Base-by-base conservation (phyloP, 2,888 invertebrate genomes). In the Temnothorax rugatulus region DNA sequence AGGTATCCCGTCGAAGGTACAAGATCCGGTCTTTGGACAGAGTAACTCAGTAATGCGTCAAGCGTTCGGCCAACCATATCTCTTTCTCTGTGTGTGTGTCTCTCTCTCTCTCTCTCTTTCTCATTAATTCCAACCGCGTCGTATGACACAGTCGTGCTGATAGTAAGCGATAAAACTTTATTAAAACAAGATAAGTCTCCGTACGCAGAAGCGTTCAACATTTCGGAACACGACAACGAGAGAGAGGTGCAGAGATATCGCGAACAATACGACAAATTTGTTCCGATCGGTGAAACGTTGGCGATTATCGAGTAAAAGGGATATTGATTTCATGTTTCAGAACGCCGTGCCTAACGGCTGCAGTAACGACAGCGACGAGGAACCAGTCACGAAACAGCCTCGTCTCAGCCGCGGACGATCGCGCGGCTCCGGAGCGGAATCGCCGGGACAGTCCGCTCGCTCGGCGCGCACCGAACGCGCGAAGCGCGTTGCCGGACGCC, bases 351-450 rank as follows among this genome's bases (percentile, higher is more conserved):
- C 95, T 91, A 95, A 95, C 83, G 96, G 96, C 91, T 94, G 95
- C 91, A 96, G 96, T 83, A 96, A 96, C 85, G 97, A 97, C 93
- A 95, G 97, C 92, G 97, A 97, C 96, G 97, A 97, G 95, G 97
- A 97, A 93, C 97, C 97, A 73, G 97, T 96, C 77, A 95, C 96
- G 87, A 97, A 97, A 93, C 97, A 97, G 93, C 97, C 97, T n/a
- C 95, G 97, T 83, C 95, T 97, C 63, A 86, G 91, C 83, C 87
- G 90, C 76, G 90, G 92, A 91, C 90, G 90, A 85, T 89, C 89
- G 79, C 87, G 89, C 9, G 86, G 86, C 47, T 88, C 90, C 73
- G 90, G 84, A 84, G 82, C 89, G 79, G 89, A 90, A 87, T 90
- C 89, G 81, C 83, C 90, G 84, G 86, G 86, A 89, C 90, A 88